These are phyloP conservation scores for Ectropis crepuscularia DNA, from an alignment of 2,888 invertebrate species.

Conservation along the genomic window DNA sequence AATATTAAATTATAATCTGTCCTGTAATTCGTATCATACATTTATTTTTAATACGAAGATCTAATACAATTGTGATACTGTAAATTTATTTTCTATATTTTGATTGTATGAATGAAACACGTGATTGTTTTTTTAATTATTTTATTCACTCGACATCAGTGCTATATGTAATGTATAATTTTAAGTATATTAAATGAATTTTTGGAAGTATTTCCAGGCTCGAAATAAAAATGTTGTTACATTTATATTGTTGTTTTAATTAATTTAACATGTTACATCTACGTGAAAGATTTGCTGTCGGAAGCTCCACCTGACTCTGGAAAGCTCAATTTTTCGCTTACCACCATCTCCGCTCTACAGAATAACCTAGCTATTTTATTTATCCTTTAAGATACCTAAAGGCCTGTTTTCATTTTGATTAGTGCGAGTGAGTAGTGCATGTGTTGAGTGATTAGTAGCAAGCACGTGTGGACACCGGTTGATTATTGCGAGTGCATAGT, in stretches of 20 bases:
- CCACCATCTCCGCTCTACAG: no score
- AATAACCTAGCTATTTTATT: no score
- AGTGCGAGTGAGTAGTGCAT: no score
- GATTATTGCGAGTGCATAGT: no score
- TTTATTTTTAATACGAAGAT: constrained; percentile 21
- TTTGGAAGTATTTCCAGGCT: constrained; percentile 53
- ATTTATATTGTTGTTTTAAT: constrained; percentile 23
- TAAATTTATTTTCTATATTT: constrained; percentile 37
- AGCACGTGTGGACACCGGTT: no score
- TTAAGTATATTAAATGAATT: constrained; percentile 53
- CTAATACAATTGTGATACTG: constrained; percentile 30
- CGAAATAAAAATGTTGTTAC: constrained; percentile 62
- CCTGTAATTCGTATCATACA: constrained; percentile 12
- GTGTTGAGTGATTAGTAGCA: no score
- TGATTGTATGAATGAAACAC: constrained; percentile 32
- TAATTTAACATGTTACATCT: background rate
- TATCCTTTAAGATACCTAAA: no score
- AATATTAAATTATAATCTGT: constrained; percentile 13
- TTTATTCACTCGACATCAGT: constrained; percentile 50
- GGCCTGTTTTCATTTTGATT: no score
- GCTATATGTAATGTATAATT: constrained; percentile 55
- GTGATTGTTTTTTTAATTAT: constrained; percentile 38
- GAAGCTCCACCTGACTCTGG: no score
- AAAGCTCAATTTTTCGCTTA: no score
- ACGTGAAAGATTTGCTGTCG: background rate